Conservation (phyloP, 1,140 invertebrate genomes). For the Oryctes rhinoceros region DNA sequence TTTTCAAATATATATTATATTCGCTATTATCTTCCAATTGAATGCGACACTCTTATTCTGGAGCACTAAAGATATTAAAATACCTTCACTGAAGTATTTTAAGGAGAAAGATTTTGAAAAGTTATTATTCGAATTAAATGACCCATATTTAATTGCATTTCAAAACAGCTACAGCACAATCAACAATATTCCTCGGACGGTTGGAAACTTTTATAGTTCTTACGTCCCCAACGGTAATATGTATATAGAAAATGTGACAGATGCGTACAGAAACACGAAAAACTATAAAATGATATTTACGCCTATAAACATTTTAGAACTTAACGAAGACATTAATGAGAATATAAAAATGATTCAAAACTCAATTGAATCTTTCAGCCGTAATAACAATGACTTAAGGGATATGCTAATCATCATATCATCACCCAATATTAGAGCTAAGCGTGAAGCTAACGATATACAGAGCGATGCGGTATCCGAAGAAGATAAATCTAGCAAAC, state of each 20-base stretch:
- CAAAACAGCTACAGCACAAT: constrained; percentile 5
- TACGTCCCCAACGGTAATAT: constrained; percentile 28
- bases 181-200: constrained; percentile 37
- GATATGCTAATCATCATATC: constrained; percentile 23
- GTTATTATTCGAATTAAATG: constrained; percentile 46
- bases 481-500: neutral
- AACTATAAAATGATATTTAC: neutral
- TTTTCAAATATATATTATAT: neutral
- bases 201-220: constrained; percentile 48
- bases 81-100: constrained; percentile 52
- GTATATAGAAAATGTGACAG: constrained; percentile 34
- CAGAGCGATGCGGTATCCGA: neutral
- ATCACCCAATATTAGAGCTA: constrained; percentile 29
- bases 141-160: constrained; percentile 2
- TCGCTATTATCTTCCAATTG: neutral
- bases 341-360: neutral
- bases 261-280: neutral
- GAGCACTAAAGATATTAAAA: constrained; percentile 52
- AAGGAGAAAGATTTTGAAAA: constrained; percentile 50
- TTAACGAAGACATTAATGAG: neutral
- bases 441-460: constrained; percentile 39
- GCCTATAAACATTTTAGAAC: neutral
- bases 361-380: neutral
- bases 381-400: neutral
- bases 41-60: constrained; percentile 49